These are phyloP conservation scores for Molanna angustata DNA, from an alignment of 2,888 invertebrate species.

Conservation along the genomic window DNA sequence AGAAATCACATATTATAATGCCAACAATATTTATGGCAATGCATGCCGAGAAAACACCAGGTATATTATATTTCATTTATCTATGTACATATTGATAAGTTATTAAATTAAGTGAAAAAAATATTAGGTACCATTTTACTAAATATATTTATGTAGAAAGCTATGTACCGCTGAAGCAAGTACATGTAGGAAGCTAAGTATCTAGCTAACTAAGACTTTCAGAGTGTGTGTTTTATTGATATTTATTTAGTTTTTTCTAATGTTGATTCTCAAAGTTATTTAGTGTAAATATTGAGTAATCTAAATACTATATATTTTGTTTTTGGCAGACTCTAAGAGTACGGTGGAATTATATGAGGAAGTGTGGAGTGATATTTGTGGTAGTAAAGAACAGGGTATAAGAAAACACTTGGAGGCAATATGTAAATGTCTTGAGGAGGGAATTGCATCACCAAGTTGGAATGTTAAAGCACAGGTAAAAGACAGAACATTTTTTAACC, in stretches of 20 bases:
- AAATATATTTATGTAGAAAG: no score
- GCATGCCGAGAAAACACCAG: constrained; percentile 74
- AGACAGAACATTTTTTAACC: no score
- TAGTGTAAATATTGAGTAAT: no score
- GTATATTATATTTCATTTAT: constrained; percentile 36
- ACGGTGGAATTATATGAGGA: constrained; percentile 80
- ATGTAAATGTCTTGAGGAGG: constrained; percentile 64
- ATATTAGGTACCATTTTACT: no score
- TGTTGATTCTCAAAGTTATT: no score
- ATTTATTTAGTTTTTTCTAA: no score
- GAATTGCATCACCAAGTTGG: constrained; percentile 84
- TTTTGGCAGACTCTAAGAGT: constrained; percentile 47
- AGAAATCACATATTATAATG: constrained; percentile 70
- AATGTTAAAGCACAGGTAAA: constrained; percentile 77
- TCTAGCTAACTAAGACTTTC: no score
- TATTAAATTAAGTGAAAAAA: background rate
- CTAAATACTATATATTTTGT: no score
- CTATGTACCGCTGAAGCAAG: no score
- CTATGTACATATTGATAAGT: background rate
- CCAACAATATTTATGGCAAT: constrained; percentile 88
- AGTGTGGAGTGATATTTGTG: constrained; percentile 84
- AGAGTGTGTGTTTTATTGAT: no score
- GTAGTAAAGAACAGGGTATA: constrained; percentile 83
- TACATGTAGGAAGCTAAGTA: no score
- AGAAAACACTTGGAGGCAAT: constrained; percentile 72